These are phyloP conservation scores for Stenoptilia bipunctidactyla DNA, from an alignment of 2,888 invertebrate genomes.

Conservation along the genomic window DNA sequence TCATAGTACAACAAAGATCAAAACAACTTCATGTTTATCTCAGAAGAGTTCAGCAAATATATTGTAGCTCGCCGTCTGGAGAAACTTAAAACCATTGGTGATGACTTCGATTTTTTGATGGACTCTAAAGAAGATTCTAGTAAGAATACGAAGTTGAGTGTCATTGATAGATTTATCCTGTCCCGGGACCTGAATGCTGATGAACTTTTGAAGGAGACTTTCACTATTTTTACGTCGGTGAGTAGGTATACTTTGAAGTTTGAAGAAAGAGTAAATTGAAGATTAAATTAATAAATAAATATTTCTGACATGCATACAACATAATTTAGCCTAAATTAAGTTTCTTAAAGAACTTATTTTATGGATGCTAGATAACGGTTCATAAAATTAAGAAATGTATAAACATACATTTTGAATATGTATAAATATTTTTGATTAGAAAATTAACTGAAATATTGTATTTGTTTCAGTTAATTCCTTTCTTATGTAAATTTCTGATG, in stretches of 20 bases:
- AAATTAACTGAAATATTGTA: too few species aligned
- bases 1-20: slow-evolving; percentile 26
- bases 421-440: too few species aligned
- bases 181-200: slow-evolving; percentile 30
- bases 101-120: slow-evolving; percentile 22
- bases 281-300: too few species aligned
- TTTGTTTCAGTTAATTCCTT: too few species aligned
- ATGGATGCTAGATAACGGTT: too few species aligned
- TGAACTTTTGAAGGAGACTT: slow-evolving; percentile 36
- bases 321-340: too few species aligned
- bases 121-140: slow-evolving; percentile 26
- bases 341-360: too few species aligned
- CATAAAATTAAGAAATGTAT: too few species aligned
- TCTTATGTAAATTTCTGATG: too few species aligned
- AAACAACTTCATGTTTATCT: slow-evolving; percentile 17
- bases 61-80: slow-evolving; percentile 27
- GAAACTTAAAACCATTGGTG: slow-evolving; percentile 22
- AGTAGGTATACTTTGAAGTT: slow-evolving; percentile 16
- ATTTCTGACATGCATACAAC: too few species aligned
- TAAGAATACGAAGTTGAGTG: slow-evolving; percentile 34
- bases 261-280: too few species aligned
- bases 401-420: too few species aligned
- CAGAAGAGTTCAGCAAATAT: slow-evolving; percentile 20
- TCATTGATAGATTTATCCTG: slow-evolving; percentile 46
- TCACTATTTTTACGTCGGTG: slow-evolving; percentile 53